phyloP scores from a whole-genome alignment of 2,888 invertebrate genomes.

The Clitarchus hookeri region DNA sequence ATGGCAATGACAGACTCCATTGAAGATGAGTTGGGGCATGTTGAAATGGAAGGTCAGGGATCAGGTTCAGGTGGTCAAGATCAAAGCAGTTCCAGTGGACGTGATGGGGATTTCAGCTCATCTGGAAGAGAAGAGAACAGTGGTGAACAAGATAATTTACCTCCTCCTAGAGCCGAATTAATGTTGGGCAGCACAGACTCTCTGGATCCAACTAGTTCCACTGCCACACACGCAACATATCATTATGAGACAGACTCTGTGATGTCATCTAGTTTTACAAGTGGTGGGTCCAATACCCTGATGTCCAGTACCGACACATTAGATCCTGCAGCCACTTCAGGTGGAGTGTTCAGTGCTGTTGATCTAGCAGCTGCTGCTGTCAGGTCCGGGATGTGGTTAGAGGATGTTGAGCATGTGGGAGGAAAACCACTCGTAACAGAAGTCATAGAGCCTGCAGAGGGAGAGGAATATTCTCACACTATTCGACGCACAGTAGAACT shows the following conservation, averaged over 20 bases:
- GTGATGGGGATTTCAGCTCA: slow-evolving; percentile 56
- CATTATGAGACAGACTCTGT: slow-evolving; percentile 84
- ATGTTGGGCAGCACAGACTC: slow-evolving; percentile 73
- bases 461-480: slow-evolving; percentile 56
- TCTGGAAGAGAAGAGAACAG: slow-evolving; percentile 53
- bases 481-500: slow-evolving; percentile 58
- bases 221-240: slow-evolving; percentile 81
- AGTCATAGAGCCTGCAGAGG: slow-evolving; percentile 56
- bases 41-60: slow-evolving; percentile 40
- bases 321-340: slow-evolving; percentile 62
- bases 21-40: slow-evolving; percentile 53
- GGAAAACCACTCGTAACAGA: slow-evolving; percentile 57
- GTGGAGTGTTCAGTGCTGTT: slow-evolving; percentile 57
- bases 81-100: slow-evolving; percentile 57
- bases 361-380: slow-evolving; percentile 53
- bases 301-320: slow-evolving; percentile 76
- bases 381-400: slow-evolving; percentile 57
- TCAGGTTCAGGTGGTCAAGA: slow-evolving; percentile 50
- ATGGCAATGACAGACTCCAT: slow-evolving; percentile 54
- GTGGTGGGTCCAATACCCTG: slow-evolving; percentile 82
- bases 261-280: slow-evolving; percentile 84
- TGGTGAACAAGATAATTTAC: slow-evolving; percentile 50
- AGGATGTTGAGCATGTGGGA: slow-evolving; percentile 51
- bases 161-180: slow-evolving; percentile 48
- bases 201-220: slow-evolving; percentile 76